Percentiles rank a stretch among this genome's conserved stretches.
These are phyloP conservation scores for Quadroppia sp. DNA, from an alignment of 2,888 invertebrate species.

Conservation along the genomic window DNA sequence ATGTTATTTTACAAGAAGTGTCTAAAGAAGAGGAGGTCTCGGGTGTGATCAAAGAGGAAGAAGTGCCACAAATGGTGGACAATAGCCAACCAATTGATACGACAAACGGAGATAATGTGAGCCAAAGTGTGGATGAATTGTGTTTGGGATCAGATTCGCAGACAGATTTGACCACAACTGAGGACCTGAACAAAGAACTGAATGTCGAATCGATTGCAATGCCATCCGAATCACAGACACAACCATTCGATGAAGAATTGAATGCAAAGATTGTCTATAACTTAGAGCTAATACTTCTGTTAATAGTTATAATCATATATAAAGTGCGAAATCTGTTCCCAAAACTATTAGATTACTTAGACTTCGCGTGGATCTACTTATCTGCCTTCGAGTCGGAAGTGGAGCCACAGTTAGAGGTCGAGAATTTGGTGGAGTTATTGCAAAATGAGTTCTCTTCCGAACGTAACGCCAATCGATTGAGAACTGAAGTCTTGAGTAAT, in stretches of 20 bases:
- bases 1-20: not conserved
- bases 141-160: not conserved
- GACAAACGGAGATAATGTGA: not conserved
- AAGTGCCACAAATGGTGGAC: too few species aligned
- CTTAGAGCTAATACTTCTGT: not conserved
- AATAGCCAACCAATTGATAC: not conserved
- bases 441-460: constrained; percentile 35
- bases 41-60: not conserved
- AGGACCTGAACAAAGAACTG: not conserved
- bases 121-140: not conserved
- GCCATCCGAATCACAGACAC: not conserved
- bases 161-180: not conserved
- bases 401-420: not conserved
- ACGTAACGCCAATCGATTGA: constrained; percentile 14
- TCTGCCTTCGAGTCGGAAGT: not conserved
- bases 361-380: constrained; percentile 35
- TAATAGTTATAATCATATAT: constrained; percentile 7
- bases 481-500: constrained; percentile 18
- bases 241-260: not conserved
- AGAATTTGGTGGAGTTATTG: constrained; percentile 27
- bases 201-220: not conserved
- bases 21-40: not conserved
- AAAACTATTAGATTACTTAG: constrained; percentile 21
- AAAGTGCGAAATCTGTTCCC: constrained; percentile 18
- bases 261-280: not conserved